phyloP scores from a whole-genome alignment of 2,888 invertebrate species.

The Asteroscopus sphinx region DNA sequence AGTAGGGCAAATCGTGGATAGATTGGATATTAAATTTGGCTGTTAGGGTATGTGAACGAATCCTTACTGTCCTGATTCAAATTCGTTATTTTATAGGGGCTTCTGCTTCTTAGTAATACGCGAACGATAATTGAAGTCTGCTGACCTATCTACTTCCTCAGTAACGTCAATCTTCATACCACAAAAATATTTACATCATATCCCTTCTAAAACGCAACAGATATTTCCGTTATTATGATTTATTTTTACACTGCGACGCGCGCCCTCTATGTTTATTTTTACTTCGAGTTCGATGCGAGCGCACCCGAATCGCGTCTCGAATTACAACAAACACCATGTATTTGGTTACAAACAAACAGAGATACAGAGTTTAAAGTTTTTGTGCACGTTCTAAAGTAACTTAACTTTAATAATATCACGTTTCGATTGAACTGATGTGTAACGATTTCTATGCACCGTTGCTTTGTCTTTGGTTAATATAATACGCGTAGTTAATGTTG shows the following conservation, averaged over 20 bases:
- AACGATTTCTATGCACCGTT: slow-evolving; percentile 43
- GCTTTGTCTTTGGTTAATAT: slow-evolving; percentile 10
- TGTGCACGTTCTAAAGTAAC: slow-evolving; percentile 41
- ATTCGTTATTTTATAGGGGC: no score
- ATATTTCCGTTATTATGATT: slow-evolving; percentile 48
- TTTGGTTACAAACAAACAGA: slow-evolving; percentile 60
- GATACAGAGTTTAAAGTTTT: slow-evolving; percentile 46
- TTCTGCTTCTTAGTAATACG: no score
- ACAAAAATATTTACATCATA: slow-evolving; percentile 12
- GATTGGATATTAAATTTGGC: no score
- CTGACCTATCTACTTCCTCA: slow-evolving; percentile 22
- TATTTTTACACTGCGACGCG: slow-evolving; percentile 52
- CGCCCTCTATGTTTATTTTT: slow-evolving; percentile 62
- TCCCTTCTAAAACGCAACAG: slow-evolving; percentile 37
- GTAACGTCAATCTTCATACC: slow-evolving; percentile 4
- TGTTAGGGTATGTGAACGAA: no score
- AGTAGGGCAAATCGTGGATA: no score
- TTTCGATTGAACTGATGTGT: slow-evolving; percentile 56
- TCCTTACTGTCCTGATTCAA: no score
- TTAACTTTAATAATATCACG: slow-evolving; percentile 49
- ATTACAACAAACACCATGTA: slow-evolving; percentile 57
- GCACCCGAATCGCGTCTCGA: slow-evolving; percentile 47
- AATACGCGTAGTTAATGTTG: slow-evolving; percentile 3
- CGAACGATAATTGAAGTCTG: not conserved
- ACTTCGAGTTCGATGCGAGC: slow-evolving; percentile 47